A percentile compares a stretch with the other conserved stretches of the same genome.
phyloP scores from a whole-genome alignment of 2,113 vertebrate genomes.

The Pipa parva region DNA sequence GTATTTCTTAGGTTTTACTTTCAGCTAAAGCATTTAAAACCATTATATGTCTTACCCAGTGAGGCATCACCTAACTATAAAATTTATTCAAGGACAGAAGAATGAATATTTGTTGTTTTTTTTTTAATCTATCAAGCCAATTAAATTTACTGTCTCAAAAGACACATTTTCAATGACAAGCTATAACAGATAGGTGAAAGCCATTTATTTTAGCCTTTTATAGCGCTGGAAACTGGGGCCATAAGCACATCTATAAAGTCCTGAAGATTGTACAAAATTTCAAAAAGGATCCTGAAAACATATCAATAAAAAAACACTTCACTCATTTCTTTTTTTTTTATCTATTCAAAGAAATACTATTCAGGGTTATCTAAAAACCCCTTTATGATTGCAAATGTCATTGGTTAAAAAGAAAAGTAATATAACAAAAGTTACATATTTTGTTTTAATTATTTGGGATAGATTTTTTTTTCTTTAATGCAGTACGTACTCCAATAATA shows the following conservation, averaged over 20 bases:
- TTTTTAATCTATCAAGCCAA: slow-evolving; percentile 24
- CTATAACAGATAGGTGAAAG: slow-evolving; percentile 1
- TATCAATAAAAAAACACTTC: too few species aligned
- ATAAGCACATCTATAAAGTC: slow-evolving; percentile 29
- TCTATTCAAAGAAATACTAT: too few species aligned
- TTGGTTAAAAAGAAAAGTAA: too few species aligned
- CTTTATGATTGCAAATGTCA: too few species aligned
- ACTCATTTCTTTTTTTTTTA: too few species aligned
- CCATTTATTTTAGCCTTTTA: slow-evolving; percentile 22
- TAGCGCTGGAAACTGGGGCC: slow-evolving; percentile 17
- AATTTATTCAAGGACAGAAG: slow-evolving; percentile 12
- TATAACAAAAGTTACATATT: too few species aligned
- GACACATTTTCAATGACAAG: slow-evolving; percentile 10
- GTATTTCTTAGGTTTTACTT: slow-evolving; percentile 65
- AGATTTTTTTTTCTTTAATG: too few species aligned
- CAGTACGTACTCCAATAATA: too few species aligned
- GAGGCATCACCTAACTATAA: slow-evolving; percentile 32
- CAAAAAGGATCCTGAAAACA: too few species aligned
- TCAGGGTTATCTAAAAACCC: too few species aligned
- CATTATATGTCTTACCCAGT: slow-evolving; percentile 51
- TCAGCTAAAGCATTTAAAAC: slow-evolving; percentile 55
- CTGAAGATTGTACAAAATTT: too few species aligned
- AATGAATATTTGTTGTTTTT: slow-evolving; percentile 7
- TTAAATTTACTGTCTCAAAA: slow-evolving; percentile 19
- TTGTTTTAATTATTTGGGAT: too few species aligned